Base-by-base conservation (phyloP, 1,140 invertebrate genomes). In the Lepidotrigona ventralis region DNA sequence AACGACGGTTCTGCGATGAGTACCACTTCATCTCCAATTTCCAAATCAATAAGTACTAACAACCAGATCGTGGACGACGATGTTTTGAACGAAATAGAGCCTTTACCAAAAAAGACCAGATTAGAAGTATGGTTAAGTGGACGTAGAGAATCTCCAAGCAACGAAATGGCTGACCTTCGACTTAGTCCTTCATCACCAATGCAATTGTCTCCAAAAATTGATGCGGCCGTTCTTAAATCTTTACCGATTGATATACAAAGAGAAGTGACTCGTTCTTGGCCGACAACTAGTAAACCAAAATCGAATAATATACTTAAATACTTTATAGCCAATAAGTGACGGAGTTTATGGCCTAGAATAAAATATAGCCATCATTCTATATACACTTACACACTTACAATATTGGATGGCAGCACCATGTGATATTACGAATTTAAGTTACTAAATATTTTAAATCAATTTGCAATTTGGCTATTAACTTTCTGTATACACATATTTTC, bases 41-140 rank as follows among this genome's bases (percentile, higher is more conserved):
- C 91, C 0, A 93, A 90, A 53, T 74, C 77, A 0, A 19, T 77
- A 14, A 19, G 68, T 14, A 33, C 84, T 54, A 75, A 78, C 51
- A 88, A 70, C 60, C 90, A 90, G 53, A 89, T 79, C 2, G 83
- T 87, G 6, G 93, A 93, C 12, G 92, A 93, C 12, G 92, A 93
- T 26, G 33, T 91, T 92, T 93, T 84, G 94, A 96, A 93, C 93
- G 96, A 97, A 92, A 93, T 95, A 12, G 96, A 96, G 90, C 96
- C 96, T 2, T 96, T 96, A 21, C 96, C 96, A 19, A 97, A 97
- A 91, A 97, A 97, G 88, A 94, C 94, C 23, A 95, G 95, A 84
- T 90, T 95, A 85, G 95, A 93, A 58, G 92, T 94, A 53, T 93
- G 93, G 93, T 82, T 94, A 17, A 93, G 90, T 17, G 93, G 93